Conservation (phyloP, 2,888 invertebrate species). For the Listrodromus nycthemerus region DNA sequence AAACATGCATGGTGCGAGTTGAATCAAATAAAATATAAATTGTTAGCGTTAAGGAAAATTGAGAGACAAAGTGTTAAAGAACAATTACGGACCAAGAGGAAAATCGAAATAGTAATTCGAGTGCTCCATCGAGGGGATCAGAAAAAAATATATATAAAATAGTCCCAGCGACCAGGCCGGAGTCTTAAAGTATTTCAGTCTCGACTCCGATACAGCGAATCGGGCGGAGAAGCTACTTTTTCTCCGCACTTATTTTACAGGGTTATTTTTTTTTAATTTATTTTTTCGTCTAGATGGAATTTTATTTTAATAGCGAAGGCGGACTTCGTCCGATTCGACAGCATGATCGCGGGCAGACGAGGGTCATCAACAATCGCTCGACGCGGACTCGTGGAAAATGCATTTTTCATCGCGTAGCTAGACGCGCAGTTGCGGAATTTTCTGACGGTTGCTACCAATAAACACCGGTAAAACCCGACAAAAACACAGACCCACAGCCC, state of each 20-base stretch:
- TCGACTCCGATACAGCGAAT: conserved; percentile 24
- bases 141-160: background rate
- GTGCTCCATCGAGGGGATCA: background rate
- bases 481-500: background rate
- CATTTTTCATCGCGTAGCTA: conserved; percentile 61
- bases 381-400: conserved; percentile 28
- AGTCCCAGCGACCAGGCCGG: background rate
- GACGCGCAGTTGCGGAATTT: conserved; percentile 55
- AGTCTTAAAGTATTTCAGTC: background rate
- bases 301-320: background rate
- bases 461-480: conserved; percentile 57
- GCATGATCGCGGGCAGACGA: background rate
- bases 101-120: background rate
- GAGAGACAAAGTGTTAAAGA: background rate
- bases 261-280: background rate
- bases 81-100: conserved; percentile 48
- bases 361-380: background rate
- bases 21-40: background rate
- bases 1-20: background rate
- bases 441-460: conserved; percentile 61
- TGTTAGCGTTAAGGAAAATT: background rate
- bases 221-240: background rate
- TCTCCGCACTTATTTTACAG: background rate
- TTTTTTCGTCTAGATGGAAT: background rate
- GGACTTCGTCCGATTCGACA: background rate